Base-by-base conservation (phyloP, 2,888 invertebrate species). In the Scaptomyza reducta region DNA sequence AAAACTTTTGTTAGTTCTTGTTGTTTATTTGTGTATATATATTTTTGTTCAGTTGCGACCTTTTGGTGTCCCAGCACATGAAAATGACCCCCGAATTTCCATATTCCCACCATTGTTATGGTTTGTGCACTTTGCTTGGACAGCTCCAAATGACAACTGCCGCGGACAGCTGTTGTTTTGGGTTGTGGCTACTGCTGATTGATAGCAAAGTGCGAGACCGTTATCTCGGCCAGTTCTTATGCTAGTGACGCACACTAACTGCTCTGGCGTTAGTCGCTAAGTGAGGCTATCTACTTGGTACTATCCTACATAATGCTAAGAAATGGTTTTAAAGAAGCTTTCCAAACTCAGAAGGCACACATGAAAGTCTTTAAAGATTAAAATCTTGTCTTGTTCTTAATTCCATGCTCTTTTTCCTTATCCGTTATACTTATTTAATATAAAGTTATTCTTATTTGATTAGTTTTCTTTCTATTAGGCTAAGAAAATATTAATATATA, bases 81-180 rank as follows among this genome's bases (percentile, higher is more conserved):
- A 44, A 77, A 77, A n/a, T 73, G 76, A n/a, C 61, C 62, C 22
- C 47, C 64, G n/a, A 77, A 77, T 7, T 27, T 57, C 77, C 76
- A 77, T 50, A 73, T 76, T 31, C 66, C 67, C 47, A 73, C 74
- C 76, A 78, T 79, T 35, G 25, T 46, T 33, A 29, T 29, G 41
- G 51, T 16, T 14, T 35, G 33, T 46, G 72, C 53, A 68, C 68
- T 56, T 25, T 33, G 55, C 45, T 31, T 40, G 56, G 54, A 33
- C 68, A 60, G 50, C 42, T 40, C 29, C 61, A 42, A 77, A 46
- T 60, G 68, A 55, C 64, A 71, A 77, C 78, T 76, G 74, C 11
- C 49, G 14, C 14, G n/a, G 40, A 16, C 41, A 55, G 38, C 56
- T 29, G 22, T 38, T 41, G 33, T 35, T 35, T 35, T 38, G 9